These are phyloP conservation scores for Chitala chitala DNA, from an alignment of 2,113 vertebrate species.

Conservation along the genomic window DNA sequence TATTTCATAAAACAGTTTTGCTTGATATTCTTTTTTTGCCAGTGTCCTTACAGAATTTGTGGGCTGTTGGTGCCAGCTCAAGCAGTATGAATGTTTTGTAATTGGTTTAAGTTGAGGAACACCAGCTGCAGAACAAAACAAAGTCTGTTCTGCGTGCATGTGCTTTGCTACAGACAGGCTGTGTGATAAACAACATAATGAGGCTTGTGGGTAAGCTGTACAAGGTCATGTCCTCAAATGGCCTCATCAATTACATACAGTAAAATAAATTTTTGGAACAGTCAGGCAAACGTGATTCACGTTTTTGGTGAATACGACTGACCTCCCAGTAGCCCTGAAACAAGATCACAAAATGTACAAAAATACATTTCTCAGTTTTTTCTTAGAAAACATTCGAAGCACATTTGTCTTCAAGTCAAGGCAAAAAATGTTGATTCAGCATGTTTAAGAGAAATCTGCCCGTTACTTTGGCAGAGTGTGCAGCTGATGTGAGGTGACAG, in stretches of 20 bases:
- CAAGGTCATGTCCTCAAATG: not conserved
- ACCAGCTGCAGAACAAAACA: constrained; percentile 61
- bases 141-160: constrained; percentile 34
- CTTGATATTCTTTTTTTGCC: constrained; percentile 50
- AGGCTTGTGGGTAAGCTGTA: constrained; percentile 17
- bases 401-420: too few relatives aligned
- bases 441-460: too few relatives aligned
- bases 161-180: constrained; percentile 21
- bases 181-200: constrained; percentile 35
- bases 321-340: too few relatives aligned
- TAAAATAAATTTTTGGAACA: not conserved
- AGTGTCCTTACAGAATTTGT: constrained; percentile 46
- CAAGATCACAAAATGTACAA: not conserved
- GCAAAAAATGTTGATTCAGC: too few relatives aligned
- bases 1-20: constrained; percentile 52
- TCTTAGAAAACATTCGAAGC: too few relatives aligned
- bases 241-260: not conserved
- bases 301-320: too few relatives aligned
- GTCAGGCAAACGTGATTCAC: not conserved
- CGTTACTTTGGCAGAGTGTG: too few relatives aligned
- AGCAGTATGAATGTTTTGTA: constrained; percentile 44
- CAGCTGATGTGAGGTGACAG: too few relatives aligned
- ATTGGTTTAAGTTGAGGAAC: constrained; percentile 56
- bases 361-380: constrained; percentile 10
- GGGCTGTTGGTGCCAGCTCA: constrained; percentile 44